These are phyloP conservation scores for Fregetta grallaria DNA, from an alignment of 2,113 vertebrate species.

Conservation along the genomic window DNA sequence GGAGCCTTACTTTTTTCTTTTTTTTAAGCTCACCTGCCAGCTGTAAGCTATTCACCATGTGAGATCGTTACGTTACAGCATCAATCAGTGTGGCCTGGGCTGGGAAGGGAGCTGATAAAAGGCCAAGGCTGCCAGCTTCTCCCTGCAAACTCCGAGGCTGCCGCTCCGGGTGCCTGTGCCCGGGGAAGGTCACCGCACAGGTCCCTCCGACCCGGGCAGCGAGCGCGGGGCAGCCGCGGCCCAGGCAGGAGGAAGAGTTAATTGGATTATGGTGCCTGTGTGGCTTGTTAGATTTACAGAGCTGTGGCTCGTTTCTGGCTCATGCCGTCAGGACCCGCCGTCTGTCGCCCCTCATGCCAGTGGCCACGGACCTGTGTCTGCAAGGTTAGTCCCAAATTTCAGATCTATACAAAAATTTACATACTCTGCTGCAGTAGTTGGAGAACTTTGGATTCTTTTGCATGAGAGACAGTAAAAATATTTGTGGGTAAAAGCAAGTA, in stretches of 20 bases:
- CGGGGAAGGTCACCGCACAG: background rate
- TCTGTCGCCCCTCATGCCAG: accelerated
- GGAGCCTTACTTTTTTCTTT: background rate
- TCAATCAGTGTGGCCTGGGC: background rate
- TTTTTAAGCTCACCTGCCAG: background rate
- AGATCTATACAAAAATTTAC: accelerated
- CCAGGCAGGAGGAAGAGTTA: background rate
- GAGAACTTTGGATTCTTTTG: background rate
- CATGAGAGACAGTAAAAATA: background rate
- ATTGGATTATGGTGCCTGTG: accelerated
- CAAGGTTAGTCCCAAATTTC: background rate
- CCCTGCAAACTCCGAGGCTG: accelerated
- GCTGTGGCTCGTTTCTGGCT: background rate
- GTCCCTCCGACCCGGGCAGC: accelerated
- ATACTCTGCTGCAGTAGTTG: accelerated
- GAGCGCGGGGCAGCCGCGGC: too few species aligned
- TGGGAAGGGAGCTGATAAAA: background rate
- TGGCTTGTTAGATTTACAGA: accelerated
- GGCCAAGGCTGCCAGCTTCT: background rate
- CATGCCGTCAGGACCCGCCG: accelerated
- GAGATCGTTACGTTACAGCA: background rate
- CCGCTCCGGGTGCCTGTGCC: accelerated
- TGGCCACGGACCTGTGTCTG: background rate
- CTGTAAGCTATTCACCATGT: background rate
- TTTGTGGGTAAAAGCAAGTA: background rate